These are phyloP conservation scores for Stenoptilia bipunctidactyla DNA, from an alignment of 2,888 invertebrate genomes.

Conservation along the genomic window DNA sequence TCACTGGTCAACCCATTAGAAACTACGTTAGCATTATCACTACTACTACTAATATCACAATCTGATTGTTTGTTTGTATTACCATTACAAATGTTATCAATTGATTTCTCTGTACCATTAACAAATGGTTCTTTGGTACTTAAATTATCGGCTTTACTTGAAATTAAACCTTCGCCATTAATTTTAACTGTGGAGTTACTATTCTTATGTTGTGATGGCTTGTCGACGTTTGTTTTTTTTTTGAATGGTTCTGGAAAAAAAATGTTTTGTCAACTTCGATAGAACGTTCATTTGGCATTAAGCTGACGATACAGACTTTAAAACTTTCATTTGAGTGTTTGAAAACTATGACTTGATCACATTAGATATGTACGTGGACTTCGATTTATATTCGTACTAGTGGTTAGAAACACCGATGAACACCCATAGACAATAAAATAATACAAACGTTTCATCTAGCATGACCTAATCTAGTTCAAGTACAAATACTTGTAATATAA, in stretches of 20 bases:
- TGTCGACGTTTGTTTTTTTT: conserved; percentile 38
- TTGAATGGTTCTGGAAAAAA: conserved; percentile 43
- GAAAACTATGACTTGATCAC: no score
- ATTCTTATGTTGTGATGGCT: conserved; percentile 35
- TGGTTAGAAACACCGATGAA: no score
- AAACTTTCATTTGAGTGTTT: no score
- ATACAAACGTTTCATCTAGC: no score
- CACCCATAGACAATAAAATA: no score
- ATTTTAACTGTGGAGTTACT: conserved; percentile 32
- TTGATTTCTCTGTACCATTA: conserved; percentile 47
- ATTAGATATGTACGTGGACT: no score
- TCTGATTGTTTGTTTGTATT: conserved; percentile 53
- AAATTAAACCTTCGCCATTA: conserved; percentile 43
- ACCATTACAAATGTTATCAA: conserved; percentile 47
- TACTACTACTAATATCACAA: conserved; percentile 70
- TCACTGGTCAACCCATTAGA: conserved; percentile 60
- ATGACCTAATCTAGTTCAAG: no score
- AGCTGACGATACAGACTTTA: no score
- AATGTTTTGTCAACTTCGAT: no score
- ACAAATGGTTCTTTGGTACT: conserved; percentile 60
- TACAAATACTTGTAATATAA: no score
- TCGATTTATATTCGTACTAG: no score
- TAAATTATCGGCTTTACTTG: conserved; percentile 39
- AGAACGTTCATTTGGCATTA: no score
- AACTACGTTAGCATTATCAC: conserved; percentile 61